These are phyloP conservation scores for Meloidogyne exigua DNA, from an alignment of 1,140 invertebrate species.

Conservation along the genomic window DNA sequence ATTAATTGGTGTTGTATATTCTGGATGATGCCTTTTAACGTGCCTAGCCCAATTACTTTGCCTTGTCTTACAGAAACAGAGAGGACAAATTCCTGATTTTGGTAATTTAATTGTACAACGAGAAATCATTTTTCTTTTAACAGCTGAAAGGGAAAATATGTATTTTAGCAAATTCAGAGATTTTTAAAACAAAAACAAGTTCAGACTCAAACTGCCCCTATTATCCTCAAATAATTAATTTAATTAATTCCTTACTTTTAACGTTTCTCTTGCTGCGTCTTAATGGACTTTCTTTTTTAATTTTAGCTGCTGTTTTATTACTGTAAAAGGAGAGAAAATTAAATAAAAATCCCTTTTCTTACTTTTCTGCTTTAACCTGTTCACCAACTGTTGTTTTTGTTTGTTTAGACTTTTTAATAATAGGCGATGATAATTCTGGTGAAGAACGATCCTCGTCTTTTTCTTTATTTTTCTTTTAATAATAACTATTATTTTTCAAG, in stretches of 20 bases:
- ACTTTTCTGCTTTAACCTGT: not conserved
- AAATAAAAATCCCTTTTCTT: not conserved
- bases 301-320: not conserved
- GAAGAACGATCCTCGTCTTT: slow-evolving; percentile 5
- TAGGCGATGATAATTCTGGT: slow-evolving; percentile 3
- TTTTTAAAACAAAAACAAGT: too few relatives aligned
- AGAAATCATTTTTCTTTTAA: not conserved
- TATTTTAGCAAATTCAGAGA: too few relatives aligned
- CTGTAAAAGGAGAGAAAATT: not conserved
- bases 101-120: slow-evolving; percentile 17
- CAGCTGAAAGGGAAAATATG: not conserved
- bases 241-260: not conserved
- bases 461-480: not conserved
- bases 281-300: not conserved
- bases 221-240: too few relatives aligned
- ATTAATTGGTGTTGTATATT: slow-evolving; percentile 7
- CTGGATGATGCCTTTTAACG: slow-evolving; percentile 22
- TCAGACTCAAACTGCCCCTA: too few relatives aligned
- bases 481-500: not conserved
- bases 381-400: not conserved
- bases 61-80: slow-evolving; percentile 10
- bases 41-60: slow-evolving; percentile 24
- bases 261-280: not conserved
- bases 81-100: slow-evolving; percentile 10
- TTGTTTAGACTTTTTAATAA: not conserved